Percentiles rank a stretch among this genome's conserved stretches.
Conservation (phyloP, 1,140 invertebrate genomes). For the Drosophila varians region DNA sequence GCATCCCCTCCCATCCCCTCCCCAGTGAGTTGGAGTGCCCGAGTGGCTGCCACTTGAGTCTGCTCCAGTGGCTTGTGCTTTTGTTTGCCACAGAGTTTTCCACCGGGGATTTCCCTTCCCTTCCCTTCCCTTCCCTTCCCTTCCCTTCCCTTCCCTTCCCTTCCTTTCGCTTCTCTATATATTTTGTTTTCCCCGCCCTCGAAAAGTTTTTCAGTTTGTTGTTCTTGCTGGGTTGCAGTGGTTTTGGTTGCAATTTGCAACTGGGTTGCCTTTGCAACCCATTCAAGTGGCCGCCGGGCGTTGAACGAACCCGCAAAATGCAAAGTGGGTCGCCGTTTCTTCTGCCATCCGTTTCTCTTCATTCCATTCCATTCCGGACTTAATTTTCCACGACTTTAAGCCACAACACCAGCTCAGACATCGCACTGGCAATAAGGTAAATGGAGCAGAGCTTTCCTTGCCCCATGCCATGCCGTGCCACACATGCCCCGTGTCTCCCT, state of each 20-base stretch:
- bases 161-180: not conserved
- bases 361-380: conserved; percentile 30
- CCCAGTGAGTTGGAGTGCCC: conserved; percentile 42
- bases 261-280: conserved; percentile 49
- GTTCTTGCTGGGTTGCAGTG: conserved; percentile 21
- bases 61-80: conserved; percentile 64
- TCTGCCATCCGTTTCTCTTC: not conserved
- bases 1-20: too few relatives aligned
- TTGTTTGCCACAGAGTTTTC: conserved; percentile 58
- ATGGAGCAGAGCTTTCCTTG: conserved; percentile 48
- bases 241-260: conserved; percentile 17
- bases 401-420: conserved; percentile 13
- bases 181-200: conserved; percentile 18
- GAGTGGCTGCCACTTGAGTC: conserved; percentile 70
- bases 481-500: not conserved
- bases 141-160: not conserved
- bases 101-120: conserved; percentile 6
- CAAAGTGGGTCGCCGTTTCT: conserved; percentile 60
- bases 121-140: not conserved
- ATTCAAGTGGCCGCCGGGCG: conserved; percentile 49
- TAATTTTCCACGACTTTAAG: conserved; percentile 49
- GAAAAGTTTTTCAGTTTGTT: conserved; percentile 36
- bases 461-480: too few relatives aligned
- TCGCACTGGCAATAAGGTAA: conserved; percentile 42
- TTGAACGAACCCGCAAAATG: conserved; percentile 52